A percentile compares a stretch with the other conserved stretches of the same genome.
Conservation (phyloP, 2,888 invertebrate species). For the Ichneumon xanthorius region DNA sequence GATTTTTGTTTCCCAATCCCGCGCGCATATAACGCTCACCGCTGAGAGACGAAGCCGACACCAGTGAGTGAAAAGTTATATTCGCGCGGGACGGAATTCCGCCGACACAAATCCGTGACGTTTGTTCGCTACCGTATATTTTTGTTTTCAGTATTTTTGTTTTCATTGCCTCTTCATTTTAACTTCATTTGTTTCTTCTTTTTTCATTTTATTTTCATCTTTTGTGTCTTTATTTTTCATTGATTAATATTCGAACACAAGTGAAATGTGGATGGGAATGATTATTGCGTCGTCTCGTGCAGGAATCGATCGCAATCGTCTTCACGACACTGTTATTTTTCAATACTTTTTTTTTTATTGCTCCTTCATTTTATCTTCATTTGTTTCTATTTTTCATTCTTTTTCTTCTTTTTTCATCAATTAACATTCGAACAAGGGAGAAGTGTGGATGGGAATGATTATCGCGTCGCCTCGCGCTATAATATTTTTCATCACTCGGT, state of each 20-base stretch:
- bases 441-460: not conserved
- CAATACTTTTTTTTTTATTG: too few species aligned
- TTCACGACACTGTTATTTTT: not conserved
- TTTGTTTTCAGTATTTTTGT: not conserved
- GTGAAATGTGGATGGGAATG: not conserved
- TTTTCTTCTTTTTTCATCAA: not conserved
- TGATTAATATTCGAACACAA: not conserved
- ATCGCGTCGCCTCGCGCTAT: not conserved
- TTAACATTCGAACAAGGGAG: not conserved
- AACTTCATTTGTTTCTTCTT: not conserved
- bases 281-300: conserved; percentile 7
- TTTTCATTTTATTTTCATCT: not conserved
- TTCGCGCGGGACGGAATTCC: not conserved
- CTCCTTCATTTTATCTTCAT: not conserved
- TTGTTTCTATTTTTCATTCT: too few species aligned
- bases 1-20: conserved; percentile 27
- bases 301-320: conserved; percentile 30
- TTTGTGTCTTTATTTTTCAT: not conserved
- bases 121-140: not conserved
- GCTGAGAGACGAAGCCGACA: not conserved
- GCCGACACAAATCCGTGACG: not conserved
- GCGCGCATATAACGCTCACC: not conserved
- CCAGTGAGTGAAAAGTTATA: not conserved
- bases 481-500: too few species aligned
- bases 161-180: not conserved